These are phyloP conservation scores for Neuroterus valhalla DNA, from an alignment of 1,140 invertebrate species.

Conservation along the genomic window DNA sequence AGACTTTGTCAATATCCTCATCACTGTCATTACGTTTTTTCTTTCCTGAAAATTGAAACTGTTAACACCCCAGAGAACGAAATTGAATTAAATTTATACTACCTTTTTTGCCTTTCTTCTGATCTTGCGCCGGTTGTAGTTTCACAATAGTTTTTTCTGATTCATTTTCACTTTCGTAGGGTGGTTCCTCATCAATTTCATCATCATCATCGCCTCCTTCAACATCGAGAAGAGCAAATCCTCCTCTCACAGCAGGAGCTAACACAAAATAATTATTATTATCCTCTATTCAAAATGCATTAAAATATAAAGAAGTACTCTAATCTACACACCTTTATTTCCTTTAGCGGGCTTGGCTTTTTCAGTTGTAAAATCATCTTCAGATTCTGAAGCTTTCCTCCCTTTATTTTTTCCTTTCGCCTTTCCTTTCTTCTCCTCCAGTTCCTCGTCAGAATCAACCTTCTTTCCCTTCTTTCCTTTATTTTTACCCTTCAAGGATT, in stretches of 20 bases:
- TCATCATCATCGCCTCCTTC: conserved; percentile 73
- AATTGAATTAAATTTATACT: conserved; percentile 7
- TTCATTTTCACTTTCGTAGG: conserved; percentile 71
- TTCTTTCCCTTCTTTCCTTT: conserved; percentile 75
- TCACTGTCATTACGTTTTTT: conserved; percentile 87
- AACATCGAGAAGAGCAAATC: conserved; percentile 79
- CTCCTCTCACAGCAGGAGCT: conserved; percentile 66
- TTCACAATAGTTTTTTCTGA: conserved; percentile 71
- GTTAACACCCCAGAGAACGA: background rate
- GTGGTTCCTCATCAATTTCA: conserved; percentile 67
- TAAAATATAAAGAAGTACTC: background rate
- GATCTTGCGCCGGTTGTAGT: conserved; percentile 69
- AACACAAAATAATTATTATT: background rate
- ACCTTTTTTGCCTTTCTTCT: conserved; percentile 73
- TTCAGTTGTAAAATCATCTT: conserved; percentile 47
- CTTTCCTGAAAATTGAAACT: conserved; percentile 66
- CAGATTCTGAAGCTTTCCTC: conserved; percentile 54
- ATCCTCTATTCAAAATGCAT: background rate
- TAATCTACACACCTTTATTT: conserved; percentile 34
- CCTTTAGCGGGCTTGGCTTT: conserved; percentile 40
- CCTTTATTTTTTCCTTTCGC: conserved; percentile 74
- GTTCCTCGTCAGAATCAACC: conserved; percentile 53
- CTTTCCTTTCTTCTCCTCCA: conserved; percentile 72
- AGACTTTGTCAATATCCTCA: conserved; percentile 89
- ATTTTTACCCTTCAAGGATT: conserved; percentile 63